Evolutionary conservation across 2,797 vertebrate species (phyloP).

Genomic region (Scolopax bukidnonensis): DNA sequence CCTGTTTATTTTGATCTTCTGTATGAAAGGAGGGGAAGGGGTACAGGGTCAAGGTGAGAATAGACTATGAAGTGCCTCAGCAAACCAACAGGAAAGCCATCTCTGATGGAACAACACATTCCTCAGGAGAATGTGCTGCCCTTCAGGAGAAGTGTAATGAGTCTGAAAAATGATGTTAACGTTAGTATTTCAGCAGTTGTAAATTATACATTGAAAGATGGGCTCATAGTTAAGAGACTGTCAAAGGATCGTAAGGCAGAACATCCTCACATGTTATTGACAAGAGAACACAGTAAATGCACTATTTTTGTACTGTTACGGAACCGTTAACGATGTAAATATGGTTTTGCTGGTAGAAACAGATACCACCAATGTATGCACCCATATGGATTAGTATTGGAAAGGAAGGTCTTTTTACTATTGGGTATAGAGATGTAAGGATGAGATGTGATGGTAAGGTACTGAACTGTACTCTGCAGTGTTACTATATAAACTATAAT

Average conservation of each 20-base stretch:
- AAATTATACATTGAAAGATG: background rate
- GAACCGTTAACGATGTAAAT: background rate
- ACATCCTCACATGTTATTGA: background rate
- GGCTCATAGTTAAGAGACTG: background rate
- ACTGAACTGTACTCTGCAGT: background rate
- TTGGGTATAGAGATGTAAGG: background rate
- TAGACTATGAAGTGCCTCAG: background rate
- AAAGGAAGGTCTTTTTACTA: background rate
- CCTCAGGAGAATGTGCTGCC: background rate
- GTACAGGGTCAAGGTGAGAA: background rate
- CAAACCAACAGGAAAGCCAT: background rate
- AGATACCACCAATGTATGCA: too few species aligned
- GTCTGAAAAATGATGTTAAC: background rate
- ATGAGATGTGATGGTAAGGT: background rate
- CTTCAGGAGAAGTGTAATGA: background rate
- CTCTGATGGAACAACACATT: background rate
- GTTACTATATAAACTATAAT: background rate
- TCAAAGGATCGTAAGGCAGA: background rate
- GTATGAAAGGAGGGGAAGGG: background rate
- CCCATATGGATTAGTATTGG: background rate
- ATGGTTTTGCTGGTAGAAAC: background rate
- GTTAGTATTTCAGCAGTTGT: background rate
- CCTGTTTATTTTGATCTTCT: background rate
- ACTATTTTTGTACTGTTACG: background rate
- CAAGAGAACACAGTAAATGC: background rate